Evolutionary conservation across 2,888 invertebrate species (phyloP), one percentile per base, ranked within the genome.

Genomic region (Tinea semifulvella): DNA sequence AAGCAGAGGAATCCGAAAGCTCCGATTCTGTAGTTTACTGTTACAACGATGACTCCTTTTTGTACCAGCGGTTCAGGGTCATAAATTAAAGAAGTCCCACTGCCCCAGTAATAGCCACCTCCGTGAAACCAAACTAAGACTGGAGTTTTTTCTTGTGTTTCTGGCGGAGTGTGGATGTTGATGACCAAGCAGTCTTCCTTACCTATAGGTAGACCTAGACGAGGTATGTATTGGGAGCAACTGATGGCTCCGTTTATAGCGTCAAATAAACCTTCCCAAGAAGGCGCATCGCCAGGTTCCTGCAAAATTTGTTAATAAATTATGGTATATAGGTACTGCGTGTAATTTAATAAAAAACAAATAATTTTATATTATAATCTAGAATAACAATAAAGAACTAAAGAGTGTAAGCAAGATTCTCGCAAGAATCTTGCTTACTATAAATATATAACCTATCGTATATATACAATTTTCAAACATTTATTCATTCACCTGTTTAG

Each of bases 41-140:
- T 49, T 6, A 52, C 48, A n/a, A 52, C 49, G 7, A 52, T 48
- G 8, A 50, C 49, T 3, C 47, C 48, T 36, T 52, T 52, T 18
- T 42, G 39, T 7, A 50, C 48, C 10, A 52, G 38, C 3, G 45
- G 46, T 25, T 44, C 45, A 1, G 52, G 52, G 25, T 52, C 48
- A 20, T 46, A 49, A 11, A 52, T 17, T 19, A 47, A 42, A 6
- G 48, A 22, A 28, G 45, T 48, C 25, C 42, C 48, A 39, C 49
- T 49, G 14, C 48, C 48, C 25, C 31, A 36, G 11, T 25, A 42
- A 17, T 26, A 47, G 2, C 47, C 48, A 6, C 51, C 51, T 10
- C 51, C 50, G 22, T 52, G 49, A n/a, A 52, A 46, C 31, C 46
- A 52, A 5, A 52, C 46, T 48, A 51, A 48, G 11, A 52, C 50